A percentile compares a stretch with the other conserved stretches of the same genome.
phyloP scores from a whole-genome alignment of 2,888 invertebrate genomes.

The Mesochorus sp. region DNA sequence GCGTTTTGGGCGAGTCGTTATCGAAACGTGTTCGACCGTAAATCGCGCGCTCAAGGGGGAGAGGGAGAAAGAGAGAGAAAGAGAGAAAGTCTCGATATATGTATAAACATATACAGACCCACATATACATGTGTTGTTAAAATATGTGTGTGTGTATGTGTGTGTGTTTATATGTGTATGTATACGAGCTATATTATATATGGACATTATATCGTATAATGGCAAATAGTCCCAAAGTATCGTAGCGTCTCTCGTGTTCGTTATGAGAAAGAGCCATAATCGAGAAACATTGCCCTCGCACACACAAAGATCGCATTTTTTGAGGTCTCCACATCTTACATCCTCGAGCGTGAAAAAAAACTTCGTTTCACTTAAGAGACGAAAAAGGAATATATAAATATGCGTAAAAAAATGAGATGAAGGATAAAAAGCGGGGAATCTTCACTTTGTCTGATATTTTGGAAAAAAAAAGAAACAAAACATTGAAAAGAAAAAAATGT shows the following conservation, averaged over 20 bases:
- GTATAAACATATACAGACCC: background rate
- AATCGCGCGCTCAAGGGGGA: conserved; percentile 26
- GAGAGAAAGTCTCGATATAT: conserved; percentile 16
- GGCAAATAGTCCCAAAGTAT: conserved; percentile 1
- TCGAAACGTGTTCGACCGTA: conserved; percentile 56
- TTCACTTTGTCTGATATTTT: background rate
- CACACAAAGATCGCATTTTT: background rate
- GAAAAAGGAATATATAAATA: background rate
- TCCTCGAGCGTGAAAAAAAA: no score
- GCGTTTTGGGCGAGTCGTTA: conserved; percentile 51
- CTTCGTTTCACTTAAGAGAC: background rate
- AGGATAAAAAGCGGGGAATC: background rate
- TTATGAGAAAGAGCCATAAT: conserved; percentile 33
- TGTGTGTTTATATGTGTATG: background rate
- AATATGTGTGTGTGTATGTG: background rate
- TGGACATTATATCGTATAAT: conserved; percentile 1
- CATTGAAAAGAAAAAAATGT: no score
- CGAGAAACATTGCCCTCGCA: conserved; percentile 24
- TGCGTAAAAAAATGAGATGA: background rate
- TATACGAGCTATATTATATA: no score
- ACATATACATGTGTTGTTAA: background rate
- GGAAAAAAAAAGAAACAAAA: background rate
- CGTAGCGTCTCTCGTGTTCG: conserved; percentile 28
- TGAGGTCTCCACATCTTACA: background rate
- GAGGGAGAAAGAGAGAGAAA: background rate